A percentile compares a stretch with the other conserved stretches of the same genome.
These are phyloP conservation scores for Pheosia gnoma DNA, from an alignment of 2,888 invertebrate genomes.

Conservation along the genomic window DNA sequence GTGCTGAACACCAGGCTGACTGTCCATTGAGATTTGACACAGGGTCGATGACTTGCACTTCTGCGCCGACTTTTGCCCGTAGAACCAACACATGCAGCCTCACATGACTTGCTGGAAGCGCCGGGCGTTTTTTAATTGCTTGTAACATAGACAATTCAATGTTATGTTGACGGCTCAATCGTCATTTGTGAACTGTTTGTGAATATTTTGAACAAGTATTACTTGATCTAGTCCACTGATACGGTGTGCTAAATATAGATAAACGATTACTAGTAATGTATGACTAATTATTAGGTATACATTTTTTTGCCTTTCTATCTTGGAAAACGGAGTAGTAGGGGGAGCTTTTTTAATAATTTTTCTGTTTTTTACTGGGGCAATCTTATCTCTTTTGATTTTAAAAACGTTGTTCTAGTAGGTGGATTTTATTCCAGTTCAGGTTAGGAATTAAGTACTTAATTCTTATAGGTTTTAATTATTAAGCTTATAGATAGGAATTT, in stretches of 20 bases:
- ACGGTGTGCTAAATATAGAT: background rate
- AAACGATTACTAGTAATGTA: no score
- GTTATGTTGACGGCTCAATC: conserved; percentile 37
- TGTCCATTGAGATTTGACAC: conserved; percentile 80
- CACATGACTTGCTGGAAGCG: conserved; percentile 69
- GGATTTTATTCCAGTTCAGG: no score
- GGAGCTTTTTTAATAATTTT: no score
- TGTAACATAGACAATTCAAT: conserved; percentile 65
- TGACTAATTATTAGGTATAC: no score
- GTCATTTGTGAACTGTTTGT: conserved; percentile 1
- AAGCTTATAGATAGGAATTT: no score
- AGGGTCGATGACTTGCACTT: conserved; percentile 73
- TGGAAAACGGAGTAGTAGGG: no score
- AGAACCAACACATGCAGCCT: conserved; percentile 66
- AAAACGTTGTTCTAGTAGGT: no score
- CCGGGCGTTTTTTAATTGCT: conserved; percentile 77
- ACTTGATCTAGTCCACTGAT: background rate
- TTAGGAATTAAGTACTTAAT: no score
- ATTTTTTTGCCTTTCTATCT: no score
- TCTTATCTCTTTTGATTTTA: no score
- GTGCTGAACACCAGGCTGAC: conserved; percentile 68
- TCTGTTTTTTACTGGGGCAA: no score
- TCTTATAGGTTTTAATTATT: no score
- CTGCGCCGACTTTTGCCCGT: conserved; percentile 51
- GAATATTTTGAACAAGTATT: conserved; percentile 1